Evolutionary conservation across 1,140 invertebrate species (phyloP), one percentile per base, ranked within the genome.

Genomic region (Neodiprion fabricii): DNA sequence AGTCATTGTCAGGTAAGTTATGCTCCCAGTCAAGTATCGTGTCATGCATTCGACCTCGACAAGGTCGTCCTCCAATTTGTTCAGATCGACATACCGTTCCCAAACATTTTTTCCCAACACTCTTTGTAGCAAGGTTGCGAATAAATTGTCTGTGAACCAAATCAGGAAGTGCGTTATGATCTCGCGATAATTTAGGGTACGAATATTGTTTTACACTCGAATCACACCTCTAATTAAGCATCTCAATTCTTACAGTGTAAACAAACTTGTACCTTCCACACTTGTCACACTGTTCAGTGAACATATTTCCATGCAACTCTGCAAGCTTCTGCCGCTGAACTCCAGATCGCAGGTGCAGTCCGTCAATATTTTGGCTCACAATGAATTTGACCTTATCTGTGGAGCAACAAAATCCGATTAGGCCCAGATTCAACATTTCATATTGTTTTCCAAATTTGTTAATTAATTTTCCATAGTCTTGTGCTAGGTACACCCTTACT

Each of bases 1-100:
- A 89, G 85, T 99, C 98, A 83, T 93, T 92, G 79, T 96, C 94
- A 17, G 98, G 98, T 74, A 99, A 90, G 87, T 94, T 94, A 84
- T 97, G 94, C 84, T 99, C 98, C 98, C 98, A 99, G 88, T 99
- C 98, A n/a, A 99, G 89, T 74, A 99, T 96, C 48, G 94, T 98
- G 87, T 99, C 98, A 77, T 93, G 89, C 67, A 99, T 88, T 76
- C 94, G 92, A 40, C 98, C 98, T 75, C 98, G 90, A 83, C 96
- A 97, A 4, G 91, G 91, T 75, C 95, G 89, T 47, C 91, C 91
- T 67, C 91, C 91, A 70, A 89, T 86, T 79, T 89, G 86, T 67
- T 91, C 88, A 1, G 90, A 91, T 80, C 90, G 91, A 90, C 96
- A 99, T 11, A 90, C 90, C 49, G 92, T 91, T 21, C 95, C 95